Conservation (phyloP, 37 sponge, comb jelly and placozoan genomes). For the Bolinopsis microptera region DNA sequence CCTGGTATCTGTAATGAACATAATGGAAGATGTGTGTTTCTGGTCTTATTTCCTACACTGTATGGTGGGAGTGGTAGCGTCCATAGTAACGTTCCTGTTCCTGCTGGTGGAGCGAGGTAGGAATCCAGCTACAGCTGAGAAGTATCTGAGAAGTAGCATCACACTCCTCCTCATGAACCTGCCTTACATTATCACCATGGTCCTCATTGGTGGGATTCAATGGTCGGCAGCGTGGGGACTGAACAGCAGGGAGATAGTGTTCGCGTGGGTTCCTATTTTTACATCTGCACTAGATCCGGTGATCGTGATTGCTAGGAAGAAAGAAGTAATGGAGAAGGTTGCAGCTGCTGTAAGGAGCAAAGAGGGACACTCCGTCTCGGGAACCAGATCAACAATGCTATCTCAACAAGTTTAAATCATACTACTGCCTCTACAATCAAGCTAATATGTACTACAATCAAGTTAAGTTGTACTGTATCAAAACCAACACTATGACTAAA, state of each 20-base stretch:
- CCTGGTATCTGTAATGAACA: not conserved
- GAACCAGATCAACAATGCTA: no score
- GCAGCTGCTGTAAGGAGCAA: not conserved
- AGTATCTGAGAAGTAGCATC: not conserved
- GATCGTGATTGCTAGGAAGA: not conserved
- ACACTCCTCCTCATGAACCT: not conserved
- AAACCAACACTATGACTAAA: no score
- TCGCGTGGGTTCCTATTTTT: not conserved
- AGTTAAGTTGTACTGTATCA: no score
- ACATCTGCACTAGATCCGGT: not conserved
- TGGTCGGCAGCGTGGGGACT: not conserved
- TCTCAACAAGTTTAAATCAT: no score
- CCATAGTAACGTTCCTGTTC: not conserved
- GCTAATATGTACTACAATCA: no score
- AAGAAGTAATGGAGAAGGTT: not conserved
- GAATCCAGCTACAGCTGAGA: not conserved
- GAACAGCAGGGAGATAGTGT: not conserved
- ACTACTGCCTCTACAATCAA: no score
- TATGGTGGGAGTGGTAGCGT: not conserved
- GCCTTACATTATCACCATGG: not conserved
- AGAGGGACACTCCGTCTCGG: no score
- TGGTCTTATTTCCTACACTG: not conserved
- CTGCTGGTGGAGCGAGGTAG: not conserved
- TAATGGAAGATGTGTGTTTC: conserved; percentile 5
- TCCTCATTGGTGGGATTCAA: not conserved